These are phyloP conservation scores for Unio pictorum DNA, from an alignment of 2,888 invertebrate species.

Conservation along the genomic window DNA sequence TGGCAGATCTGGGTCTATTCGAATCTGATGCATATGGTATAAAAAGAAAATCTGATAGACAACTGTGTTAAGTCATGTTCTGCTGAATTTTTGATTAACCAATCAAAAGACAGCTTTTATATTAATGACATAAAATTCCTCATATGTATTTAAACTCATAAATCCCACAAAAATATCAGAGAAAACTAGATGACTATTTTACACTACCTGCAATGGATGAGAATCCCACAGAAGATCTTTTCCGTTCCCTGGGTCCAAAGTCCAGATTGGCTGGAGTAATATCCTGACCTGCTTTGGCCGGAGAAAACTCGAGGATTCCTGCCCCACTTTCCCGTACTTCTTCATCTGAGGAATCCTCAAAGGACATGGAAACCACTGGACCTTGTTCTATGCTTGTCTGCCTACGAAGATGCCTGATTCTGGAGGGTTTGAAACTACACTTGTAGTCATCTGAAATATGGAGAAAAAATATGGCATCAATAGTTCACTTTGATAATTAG, in stretches of 20 bases:
- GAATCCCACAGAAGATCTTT: slow-evolving; percentile 50
- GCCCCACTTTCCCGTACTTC: slow-evolving; percentile 69
- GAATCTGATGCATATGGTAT: too few relatives aligned
- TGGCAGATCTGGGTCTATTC: too few relatives aligned
- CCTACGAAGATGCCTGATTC: slow-evolving; percentile 35
- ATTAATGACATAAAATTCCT: background rate
- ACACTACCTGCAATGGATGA: slow-evolving; percentile 57
- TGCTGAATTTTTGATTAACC: too few relatives aligned
- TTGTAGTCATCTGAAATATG: slow-evolving; percentile 22
- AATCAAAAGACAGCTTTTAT: too few relatives aligned
- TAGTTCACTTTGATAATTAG: too few relatives aligned
- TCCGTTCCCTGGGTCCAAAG: slow-evolving; percentile 49
- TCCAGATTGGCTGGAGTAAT: slow-evolving; percentile 86
- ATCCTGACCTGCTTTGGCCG: slow-evolving; percentile 89
- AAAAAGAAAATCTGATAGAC: too few relatives aligned
- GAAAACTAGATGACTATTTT: background rate
- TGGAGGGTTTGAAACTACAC: slow-evolving; percentile 45
- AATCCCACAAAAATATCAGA: too few relatives aligned
- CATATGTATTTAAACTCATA: too few relatives aligned
- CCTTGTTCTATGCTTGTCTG: slow-evolving; percentile 66
- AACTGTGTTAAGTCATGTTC: too few relatives aligned
- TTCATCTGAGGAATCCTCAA: slow-evolving; percentile 66
- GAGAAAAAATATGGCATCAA: too few relatives aligned
- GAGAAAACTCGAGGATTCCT: slow-evolving; percentile 82
- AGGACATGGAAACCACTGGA: slow-evolving; percentile 54